Evolutionary conservation across 2,888 invertebrate genomes (phyloP).

Genomic region (Hyalella azteca): DNA sequence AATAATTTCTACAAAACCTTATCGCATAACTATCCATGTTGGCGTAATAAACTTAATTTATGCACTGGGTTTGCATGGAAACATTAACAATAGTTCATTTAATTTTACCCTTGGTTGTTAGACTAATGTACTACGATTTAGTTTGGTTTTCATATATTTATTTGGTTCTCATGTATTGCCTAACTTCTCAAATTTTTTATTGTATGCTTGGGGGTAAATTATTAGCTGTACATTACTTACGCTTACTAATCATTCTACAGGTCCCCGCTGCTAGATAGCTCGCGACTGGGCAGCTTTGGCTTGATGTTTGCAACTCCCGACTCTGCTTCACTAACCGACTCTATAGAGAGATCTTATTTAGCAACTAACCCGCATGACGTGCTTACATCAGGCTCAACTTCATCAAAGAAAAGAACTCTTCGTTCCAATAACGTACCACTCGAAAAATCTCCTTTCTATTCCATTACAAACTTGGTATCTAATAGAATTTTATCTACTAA

Average conservation of each 20-base stretch:
- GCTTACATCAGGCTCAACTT: not conserved
- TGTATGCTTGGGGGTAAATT: not conserved
- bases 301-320: not conserved
- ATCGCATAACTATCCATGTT: too few species aligned
- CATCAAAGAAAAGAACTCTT: not conserved
- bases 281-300: not conserved
- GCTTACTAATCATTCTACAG: not conserved
- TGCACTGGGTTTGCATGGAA: too few species aligned
- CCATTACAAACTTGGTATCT: not conserved
- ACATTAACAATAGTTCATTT: too few species aligned
- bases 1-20: too few species aligned
- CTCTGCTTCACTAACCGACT: not conserved
- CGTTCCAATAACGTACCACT: not conserved
- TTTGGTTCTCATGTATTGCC: too few species aligned
- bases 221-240: not conserved
- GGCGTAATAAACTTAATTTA: too few species aligned
- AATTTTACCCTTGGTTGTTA: too few species aligned
- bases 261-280: constrained; percentile 1
- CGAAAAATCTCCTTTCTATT: not conserved
- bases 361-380: not conserved
- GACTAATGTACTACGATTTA: too few species aligned
- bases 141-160: too few species aligned
- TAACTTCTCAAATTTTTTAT: too few species aligned
- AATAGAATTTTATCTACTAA: not conserved
- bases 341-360: not conserved